These are phyloP conservation scores for Coranthus polyacanthus DNA, from an alignment of 2,797 vertebrate species.

Conservation along the genomic window DNA sequence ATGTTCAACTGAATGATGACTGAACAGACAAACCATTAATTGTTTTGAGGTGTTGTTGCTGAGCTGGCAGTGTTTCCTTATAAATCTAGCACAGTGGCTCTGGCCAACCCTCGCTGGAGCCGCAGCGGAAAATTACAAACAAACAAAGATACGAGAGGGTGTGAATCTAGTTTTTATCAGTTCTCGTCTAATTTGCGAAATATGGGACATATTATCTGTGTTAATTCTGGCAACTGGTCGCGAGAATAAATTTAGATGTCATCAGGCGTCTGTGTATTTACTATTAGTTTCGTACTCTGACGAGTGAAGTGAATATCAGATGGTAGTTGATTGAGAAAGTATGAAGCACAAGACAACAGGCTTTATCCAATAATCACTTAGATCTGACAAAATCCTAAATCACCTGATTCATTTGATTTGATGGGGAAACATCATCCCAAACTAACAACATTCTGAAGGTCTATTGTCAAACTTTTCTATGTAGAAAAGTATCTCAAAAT, in stretches of 20 bases:
- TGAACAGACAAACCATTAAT: constrained; percentile 31
- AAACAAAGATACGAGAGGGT: constrained; percentile 8
- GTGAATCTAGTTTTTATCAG: neutral
- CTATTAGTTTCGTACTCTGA: neutral
- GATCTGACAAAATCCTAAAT: constrained; percentile 5
- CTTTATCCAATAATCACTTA: constrained; percentile 1
- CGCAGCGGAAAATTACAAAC: constrained; percentile 1
- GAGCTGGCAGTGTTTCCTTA: constrained; percentile 52
- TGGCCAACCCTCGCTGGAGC: neutral
- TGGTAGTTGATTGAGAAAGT: constrained; percentile 19
- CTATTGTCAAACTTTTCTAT: constrained; percentile 15
- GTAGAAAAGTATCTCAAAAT: constrained; percentile 58
- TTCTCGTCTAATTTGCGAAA: constrained; percentile 3
- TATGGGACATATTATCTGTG: neutral
- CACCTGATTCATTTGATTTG: constrained; percentile 14
- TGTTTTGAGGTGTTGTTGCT: constrained; percentile 27
- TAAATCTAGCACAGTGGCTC: constrained; percentile 11
- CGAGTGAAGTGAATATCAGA: constrained; percentile 29
- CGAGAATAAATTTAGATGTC: constrained; percentile 6
- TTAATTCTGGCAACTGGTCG: constrained; percentile 16
- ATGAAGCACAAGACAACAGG: constrained; percentile 6
- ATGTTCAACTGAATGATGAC: constrained; percentile 19
- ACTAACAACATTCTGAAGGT: constrained; percentile 20
- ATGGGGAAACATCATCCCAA: constrained; percentile 13
- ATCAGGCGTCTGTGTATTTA: constrained; percentile 2